Evolutionary conservation across 2,797 vertebrate species (phyloP).

Genomic region (Otolemur crassicaudatus): DNA sequence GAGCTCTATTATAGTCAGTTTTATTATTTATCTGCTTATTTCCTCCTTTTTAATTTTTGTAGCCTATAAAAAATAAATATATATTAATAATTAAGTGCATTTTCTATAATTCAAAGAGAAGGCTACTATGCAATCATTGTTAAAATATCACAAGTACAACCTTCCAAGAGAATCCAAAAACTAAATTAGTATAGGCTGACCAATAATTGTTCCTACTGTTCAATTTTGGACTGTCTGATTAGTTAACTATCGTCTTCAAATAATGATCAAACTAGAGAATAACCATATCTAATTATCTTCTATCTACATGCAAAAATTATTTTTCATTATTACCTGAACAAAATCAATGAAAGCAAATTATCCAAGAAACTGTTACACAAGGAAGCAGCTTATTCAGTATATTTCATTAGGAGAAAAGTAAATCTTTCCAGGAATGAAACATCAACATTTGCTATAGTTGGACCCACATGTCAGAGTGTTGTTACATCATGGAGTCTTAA

Average conservation of each 20-base stretch:
- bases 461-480: background rate
- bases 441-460: background rate
- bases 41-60: background rate
- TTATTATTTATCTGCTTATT: background rate
- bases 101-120: background rate
- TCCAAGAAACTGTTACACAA: background rate
- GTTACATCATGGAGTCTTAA: background rate
- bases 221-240: background rate
- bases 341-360: background rate
- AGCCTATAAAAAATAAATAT: background rate
- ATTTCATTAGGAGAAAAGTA: background rate
- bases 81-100: background rate
- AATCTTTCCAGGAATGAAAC: background rate
- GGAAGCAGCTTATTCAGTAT: background rate
- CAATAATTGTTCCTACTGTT: background rate
- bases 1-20: background rate
- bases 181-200: background rate
- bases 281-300: background rate
- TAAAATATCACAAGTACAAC: background rate
- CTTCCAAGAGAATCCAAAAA: background rate
- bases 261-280: background rate
- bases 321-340: background rate
- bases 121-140: background rate
- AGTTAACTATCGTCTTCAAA: background rate
- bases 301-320: background rate